Base-by-base conservation (phyloP, 2,113 vertebrate species). In the Copsychus sechellarum region DNA sequence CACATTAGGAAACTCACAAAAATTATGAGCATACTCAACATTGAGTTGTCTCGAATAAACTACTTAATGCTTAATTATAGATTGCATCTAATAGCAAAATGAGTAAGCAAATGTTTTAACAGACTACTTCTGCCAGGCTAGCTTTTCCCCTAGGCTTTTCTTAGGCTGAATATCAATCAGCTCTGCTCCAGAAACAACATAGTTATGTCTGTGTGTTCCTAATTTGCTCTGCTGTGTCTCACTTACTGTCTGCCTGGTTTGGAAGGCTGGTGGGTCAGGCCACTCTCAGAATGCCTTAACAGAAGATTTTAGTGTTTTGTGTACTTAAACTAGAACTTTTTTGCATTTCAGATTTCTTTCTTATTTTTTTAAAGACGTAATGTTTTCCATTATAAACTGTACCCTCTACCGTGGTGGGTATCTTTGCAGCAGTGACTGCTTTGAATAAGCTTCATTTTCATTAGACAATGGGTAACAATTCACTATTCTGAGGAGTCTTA, bases 61-160 rank as follows among this genome's bases (percentile, higher is more conserved):
- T 85, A 43, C 79, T 82, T 85, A 82, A 82, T 82, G 45, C 21
- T 96, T 50, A 93, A 54, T 94, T 93, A 94, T 90, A 26, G 26
- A 77, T 93, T 83, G 34, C 3, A 22, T 80, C n/a, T 94, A 88
- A 94, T 80, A 93, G 79, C 40, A 71, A 93, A 96, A 94, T 86
- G 79, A 93, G 88, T 57, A 90, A 92, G 79, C 66, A 82, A 80
- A 76, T 92, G 76, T 77, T 90, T 95, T 90, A 80, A 76, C 71
- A 90, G 53, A 34, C 58, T 53, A 24, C 45, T 89, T 71, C 57
- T 92, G 45, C 79, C 88, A 94, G 42, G 40, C 79, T 80, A 86
- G 43, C 34, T 80, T 90, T 85, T 90, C 77, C 31, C 50, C 86
- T 64, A 71, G 72, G 58, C 62, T 88, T 97, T 71, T 92, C 58